A percentile compares a stretch with the other conserved stretches of the same genome.
phyloP scores from a whole-genome alignment of 1,140 invertebrate species.

The Saccostrea cuccullata region DNA sequence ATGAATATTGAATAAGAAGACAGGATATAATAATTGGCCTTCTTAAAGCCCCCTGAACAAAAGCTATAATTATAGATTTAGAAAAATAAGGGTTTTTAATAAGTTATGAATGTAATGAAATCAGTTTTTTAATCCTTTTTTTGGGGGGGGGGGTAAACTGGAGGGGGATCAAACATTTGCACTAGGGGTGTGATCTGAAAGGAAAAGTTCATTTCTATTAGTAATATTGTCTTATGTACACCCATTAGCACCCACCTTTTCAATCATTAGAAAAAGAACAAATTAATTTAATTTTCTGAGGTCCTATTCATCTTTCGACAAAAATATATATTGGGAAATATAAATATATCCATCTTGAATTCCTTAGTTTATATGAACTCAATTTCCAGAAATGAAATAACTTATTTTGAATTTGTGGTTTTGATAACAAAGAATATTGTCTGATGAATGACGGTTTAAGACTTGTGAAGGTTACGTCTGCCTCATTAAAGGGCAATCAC shows the following conservation, averaged over 20 bases:
- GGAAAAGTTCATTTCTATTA: too few relatives aligned
- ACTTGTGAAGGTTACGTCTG: slow-evolving; percentile 25
- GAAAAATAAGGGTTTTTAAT: slow-evolving; percentile 13
- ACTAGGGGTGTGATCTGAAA: too few relatives aligned
- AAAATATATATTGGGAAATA: neutral
- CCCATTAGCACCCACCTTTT: too few relatives aligned
- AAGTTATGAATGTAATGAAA: too few relatives aligned
- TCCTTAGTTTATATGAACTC: neutral
- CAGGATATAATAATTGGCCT: neutral
- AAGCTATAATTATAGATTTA: neutral
- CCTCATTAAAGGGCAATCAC: slow-evolving; percentile 27
- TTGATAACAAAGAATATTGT: slow-evolving; percentile 14
- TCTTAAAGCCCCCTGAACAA: neutral
- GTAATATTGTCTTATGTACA: too few relatives aligned
- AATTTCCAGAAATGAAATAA: neutral
- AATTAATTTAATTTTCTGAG: too few relatives aligned
- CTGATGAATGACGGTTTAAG: neutral
- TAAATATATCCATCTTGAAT: neutral
- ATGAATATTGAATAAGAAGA: slow-evolving; percentile 8
- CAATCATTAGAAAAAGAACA: too few relatives aligned
- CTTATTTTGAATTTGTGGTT: slow-evolving; percentile 1
- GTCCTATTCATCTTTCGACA: neutral
- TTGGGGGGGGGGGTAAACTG: too few relatives aligned
- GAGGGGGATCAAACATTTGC: too few relatives aligned
- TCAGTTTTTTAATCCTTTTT: too few relatives aligned